Evolutionary conservation across 2,113 vertebrate species (phyloP).

Genomic region (Eulemur macaco): DNA sequence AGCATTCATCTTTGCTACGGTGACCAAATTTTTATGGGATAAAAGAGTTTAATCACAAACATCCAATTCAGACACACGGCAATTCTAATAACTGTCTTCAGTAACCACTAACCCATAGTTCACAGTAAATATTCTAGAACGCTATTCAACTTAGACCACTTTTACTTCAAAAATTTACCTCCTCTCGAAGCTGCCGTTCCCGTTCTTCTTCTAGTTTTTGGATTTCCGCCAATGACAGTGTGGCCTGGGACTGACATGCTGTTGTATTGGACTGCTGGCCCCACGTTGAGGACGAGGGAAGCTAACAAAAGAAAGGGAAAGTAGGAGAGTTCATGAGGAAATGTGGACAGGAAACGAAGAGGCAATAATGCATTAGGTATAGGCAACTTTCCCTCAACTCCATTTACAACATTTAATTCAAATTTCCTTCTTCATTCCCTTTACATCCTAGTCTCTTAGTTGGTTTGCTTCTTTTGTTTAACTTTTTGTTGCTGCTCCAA

Average conservation of each 20-base stretch:
- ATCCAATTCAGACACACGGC: not conserved
- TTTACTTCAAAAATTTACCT: conserved; percentile 83
- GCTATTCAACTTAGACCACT: not conserved
- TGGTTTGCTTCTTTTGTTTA: not conserved
- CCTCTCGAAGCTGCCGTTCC: conserved; percentile 92
- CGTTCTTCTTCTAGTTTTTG: conserved; percentile 98
- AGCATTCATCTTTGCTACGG: not conserved
- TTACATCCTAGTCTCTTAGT: not conserved
- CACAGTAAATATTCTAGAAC: not conserved
- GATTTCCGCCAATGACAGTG: conserved; percentile 96
- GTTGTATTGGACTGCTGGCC: conserved; percentile 93
- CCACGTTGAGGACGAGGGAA: conserved; percentile 98
- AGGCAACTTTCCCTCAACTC: not conserved
- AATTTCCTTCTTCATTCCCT: not conserved
- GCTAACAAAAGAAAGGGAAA: conserved; percentile 82
- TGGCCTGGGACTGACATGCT: conserved; percentile 89
- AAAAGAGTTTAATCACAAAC: not conserved
- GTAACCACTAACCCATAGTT: not conserved
- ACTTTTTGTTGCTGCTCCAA: not conserved
- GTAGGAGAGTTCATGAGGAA: not conserved
- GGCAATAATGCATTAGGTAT: not conserved
- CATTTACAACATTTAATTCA: not conserved
- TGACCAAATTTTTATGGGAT: not conserved
- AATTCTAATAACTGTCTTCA: not conserved
- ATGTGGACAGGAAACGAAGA: not conserved